A percentile compares a stretch with the other conserved stretches of the same genome.
Conservation (phyloP, 2,888 invertebrate species). For the Elmis aenea region DNA sequence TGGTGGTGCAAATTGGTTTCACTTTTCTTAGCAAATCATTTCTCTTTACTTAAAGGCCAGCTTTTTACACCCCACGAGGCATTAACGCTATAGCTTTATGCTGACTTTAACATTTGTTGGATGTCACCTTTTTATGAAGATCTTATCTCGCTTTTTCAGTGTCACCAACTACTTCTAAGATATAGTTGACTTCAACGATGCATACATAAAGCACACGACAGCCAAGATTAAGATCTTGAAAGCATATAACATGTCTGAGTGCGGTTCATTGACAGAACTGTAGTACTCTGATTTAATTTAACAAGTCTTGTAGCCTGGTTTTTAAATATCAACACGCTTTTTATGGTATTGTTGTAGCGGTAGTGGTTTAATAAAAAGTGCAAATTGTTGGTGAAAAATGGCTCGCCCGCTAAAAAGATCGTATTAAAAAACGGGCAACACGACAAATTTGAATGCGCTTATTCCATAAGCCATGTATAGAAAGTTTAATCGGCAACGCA, state of each 20-base stretch:
- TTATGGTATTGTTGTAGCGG: too few relatives aligned
- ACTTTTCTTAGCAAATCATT: too few relatives aligned
- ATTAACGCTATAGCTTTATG: too few relatives aligned
- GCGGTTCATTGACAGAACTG: slow-evolving; percentile 19
- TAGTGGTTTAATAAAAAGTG: too few relatives aligned
- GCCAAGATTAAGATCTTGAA: slow-evolving; percentile 27
- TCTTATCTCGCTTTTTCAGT: slow-evolving; percentile 34
- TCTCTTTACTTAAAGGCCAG: too few relatives aligned
- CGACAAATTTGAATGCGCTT: slow-evolving; percentile 11
- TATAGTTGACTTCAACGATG: slow-evolving; percentile 33
- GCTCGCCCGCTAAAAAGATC: too few relatives aligned
- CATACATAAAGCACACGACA: slow-evolving; percentile 27
- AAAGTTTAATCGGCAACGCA: slow-evolving; percentile 15
- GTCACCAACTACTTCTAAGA: slow-evolving; percentile 33
- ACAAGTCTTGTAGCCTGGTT: too few relatives aligned
- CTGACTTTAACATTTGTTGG: slow-evolving; percentile 18
- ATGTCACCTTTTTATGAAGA: slow-evolving; percentile 27
- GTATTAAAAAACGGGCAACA: slow-evolving; percentile 4
- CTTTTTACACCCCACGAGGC: too few relatives aligned
- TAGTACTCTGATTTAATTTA: slow-evolving; percentile 20
- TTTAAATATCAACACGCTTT: too few relatives aligned
- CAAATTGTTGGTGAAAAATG: too few relatives aligned
- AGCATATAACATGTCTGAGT: slow-evolving; percentile 21
- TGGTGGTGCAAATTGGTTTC: too few relatives aligned
- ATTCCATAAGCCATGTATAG: slow-evolving; percentile 9